Evolutionary conservation across 2,797 vertebrate genomes (phyloP).

Genomic region (Petrocephalus sullivani): DNA sequence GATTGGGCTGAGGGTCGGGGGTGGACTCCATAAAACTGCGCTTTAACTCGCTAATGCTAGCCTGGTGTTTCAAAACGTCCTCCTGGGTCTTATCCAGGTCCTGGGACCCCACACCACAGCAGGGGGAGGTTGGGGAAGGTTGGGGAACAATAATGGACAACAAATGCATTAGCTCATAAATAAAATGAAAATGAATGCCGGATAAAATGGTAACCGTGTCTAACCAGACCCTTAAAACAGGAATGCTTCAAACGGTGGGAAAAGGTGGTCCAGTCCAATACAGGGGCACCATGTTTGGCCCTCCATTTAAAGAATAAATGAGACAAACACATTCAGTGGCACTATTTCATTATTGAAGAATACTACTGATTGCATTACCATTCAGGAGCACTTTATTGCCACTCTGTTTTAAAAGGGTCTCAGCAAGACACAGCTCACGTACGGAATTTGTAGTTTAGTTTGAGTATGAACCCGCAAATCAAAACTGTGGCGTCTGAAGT

Average conservation of each 20-base stretch:
- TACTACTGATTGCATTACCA: background rate
- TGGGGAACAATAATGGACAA: constrained; percentile 45
- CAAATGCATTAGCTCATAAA: constrained; percentile 44
- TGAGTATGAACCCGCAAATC: constrained; percentile 19
- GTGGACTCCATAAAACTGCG: constrained; percentile 99
- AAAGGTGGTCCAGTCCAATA: background rate
- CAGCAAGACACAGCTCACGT: constrained; percentile 24
- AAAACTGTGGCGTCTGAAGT: constrained; percentile 12
- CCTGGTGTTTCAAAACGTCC: constrained; percentile 98
- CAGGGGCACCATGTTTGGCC: constrained; percentile 14
- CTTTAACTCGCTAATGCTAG: constrained; percentile 99
- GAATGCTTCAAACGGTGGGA: background rate
- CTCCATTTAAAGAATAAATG: background rate
- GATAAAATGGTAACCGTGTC: constrained; percentile 40
- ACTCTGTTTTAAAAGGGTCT: background rate
- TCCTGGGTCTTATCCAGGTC: constrained; percentile 99
- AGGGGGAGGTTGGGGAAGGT: constrained; percentile 23
- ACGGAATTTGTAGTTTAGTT: constrained; percentile 18
- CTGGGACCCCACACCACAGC: constrained; percentile 66
- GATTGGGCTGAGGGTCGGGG: constrained; percentile 88
- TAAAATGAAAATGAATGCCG: constrained; percentile 46
- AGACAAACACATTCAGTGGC: background rate
- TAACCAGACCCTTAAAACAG: constrained; percentile 41
- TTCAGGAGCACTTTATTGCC: background rate
- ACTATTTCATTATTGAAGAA: background rate